These are phyloP conservation scores for Channa striata DNA, from an alignment of 2,797 vertebrate species.

Conservation along the genomic window DNA sequence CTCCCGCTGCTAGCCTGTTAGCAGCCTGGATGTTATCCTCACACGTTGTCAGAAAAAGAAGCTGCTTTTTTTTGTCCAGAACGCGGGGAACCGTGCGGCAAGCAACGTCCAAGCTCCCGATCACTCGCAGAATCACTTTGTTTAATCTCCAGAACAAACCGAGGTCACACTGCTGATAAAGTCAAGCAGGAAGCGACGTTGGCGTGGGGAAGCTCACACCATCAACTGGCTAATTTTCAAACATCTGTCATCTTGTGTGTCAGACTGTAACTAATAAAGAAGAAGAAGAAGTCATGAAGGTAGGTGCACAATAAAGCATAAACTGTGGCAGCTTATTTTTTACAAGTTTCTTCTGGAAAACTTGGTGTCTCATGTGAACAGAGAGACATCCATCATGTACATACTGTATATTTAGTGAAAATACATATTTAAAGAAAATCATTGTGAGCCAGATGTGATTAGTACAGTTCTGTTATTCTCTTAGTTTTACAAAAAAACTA, in stretches of 20 bases:
- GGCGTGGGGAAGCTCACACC: conserved; percentile 53
- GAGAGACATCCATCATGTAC: conserved; percentile 29
- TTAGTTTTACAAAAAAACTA: no score
- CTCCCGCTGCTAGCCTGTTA: conserved; percentile 49
- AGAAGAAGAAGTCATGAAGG: conserved; percentile 63
- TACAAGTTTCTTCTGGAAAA: background rate
- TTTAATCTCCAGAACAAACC: background rate
- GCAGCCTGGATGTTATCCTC: conserved; percentile 22
- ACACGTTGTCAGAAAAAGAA: background rate
- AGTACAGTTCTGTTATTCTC: background rate
- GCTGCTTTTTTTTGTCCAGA: background rate
- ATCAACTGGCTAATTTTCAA: conserved; percentile 22
- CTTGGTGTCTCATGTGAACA: conserved; percentile 28
- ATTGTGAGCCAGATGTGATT: background rate
- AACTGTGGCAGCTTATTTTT: no score
- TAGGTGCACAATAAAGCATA: conserved; percentile 50
- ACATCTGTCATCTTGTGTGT: conserved; percentile 10
- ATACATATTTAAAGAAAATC: background rate
- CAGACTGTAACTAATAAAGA: conserved; percentile 9
- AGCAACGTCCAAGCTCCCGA: background rate
- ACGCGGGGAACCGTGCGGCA: background rate
- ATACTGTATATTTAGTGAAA: background rate
- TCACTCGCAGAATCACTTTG: background rate
- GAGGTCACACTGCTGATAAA: conserved; percentile 1
- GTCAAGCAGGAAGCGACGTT: conserved; percentile 70